Evolutionary conservation across 1,140 invertebrate species (phyloP).

Genomic region (Pantala flavescens): DNA sequence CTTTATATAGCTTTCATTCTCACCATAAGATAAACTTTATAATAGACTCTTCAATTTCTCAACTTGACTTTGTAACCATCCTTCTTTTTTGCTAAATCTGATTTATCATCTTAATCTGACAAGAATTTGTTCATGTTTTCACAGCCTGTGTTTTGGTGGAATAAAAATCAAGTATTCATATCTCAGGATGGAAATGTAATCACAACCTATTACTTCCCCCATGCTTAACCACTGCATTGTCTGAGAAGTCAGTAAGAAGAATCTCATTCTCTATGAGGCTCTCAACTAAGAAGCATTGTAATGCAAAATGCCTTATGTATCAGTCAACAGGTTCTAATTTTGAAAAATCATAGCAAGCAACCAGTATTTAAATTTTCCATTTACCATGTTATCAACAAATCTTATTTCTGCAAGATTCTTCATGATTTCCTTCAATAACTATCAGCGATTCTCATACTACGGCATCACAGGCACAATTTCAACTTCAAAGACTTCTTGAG

Average conservation of each 20-base stretch:
- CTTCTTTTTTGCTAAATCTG: neutral
- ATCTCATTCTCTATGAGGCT: too few relatives aligned
- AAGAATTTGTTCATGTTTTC: slow-evolving; percentile 15
- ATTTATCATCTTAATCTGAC: neutral
- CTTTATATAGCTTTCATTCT: slow-evolving; percentile 2
- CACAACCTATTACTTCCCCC: neutral
- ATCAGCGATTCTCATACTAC: too few relatives aligned
- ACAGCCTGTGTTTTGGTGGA: slow-evolving; percentile 16
- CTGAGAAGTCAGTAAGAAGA: too few relatives aligned
- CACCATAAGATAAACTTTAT: neutral
- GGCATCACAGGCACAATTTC: neutral
- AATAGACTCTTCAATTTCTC: slow-evolving; percentile 1
- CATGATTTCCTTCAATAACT: too few relatives aligned
- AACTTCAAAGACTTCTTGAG: neutral
- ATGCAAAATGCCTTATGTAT: too few relatives aligned
- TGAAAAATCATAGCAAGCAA: too few relatives aligned
- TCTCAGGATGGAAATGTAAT: neutral
- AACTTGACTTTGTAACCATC: neutral
- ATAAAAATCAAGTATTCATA: neutral
- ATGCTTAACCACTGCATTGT: too few relatives aligned
- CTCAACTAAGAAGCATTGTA: too few relatives aligned
- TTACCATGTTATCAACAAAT: too few relatives aligned
- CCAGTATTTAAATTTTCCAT: too few relatives aligned
- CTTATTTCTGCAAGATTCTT: too few relatives aligned
- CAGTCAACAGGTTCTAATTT: too few relatives aligned